Evolutionary conservation across 2,888 invertebrate species (phyloP).

Genomic region (Archaeoteleia sp.): DNA sequence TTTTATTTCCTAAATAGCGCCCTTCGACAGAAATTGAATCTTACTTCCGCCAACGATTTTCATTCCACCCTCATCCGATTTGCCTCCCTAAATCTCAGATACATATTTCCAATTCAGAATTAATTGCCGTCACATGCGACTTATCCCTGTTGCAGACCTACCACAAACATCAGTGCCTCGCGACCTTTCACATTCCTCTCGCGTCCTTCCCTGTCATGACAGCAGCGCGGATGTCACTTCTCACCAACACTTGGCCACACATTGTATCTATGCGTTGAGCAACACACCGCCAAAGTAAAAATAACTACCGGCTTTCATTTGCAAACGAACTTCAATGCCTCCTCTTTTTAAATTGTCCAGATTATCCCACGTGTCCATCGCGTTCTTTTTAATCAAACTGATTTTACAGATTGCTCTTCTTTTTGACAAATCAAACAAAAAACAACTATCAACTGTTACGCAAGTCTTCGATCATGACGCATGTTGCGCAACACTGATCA

Average conservation of each 20-base stretch:
- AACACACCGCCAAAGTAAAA: constrained; percentile 7
- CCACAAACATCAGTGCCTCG: constrained; percentile 37
- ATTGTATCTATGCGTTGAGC: constrained; percentile 6
- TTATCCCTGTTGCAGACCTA: constrained; percentile 26
- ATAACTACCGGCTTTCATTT: constrained; percentile 15
- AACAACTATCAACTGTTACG: too few relatives aligned
- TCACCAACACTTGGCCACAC: constrained; percentile 32
- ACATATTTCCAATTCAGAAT: too few relatives aligned
- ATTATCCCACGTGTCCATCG: constrained; percentile 14
- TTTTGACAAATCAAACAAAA: too few relatives aligned
- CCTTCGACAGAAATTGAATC: background rate
- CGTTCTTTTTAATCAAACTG: too few relatives aligned
- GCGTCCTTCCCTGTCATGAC: constrained; percentile 32
- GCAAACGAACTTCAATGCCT: background rate
- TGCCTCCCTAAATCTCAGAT: too few relatives aligned
- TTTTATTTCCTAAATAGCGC: too few relatives aligned
- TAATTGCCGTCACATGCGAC: too few relatives aligned
- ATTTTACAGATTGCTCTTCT: too few relatives aligned
- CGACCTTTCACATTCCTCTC: constrained; percentile 28
- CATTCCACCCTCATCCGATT: too few relatives aligned
- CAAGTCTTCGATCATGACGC: too few relatives aligned
- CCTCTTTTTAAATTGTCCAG: constrained; percentile 11
- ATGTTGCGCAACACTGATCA: too few relatives aligned
- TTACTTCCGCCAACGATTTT: too few relatives aligned
- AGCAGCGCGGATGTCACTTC: constrained; percentile 28